Evolutionary conservation across 1,140 invertebrate species (phyloP).

Genomic region (Rhagoletis zephyria): DNA sequence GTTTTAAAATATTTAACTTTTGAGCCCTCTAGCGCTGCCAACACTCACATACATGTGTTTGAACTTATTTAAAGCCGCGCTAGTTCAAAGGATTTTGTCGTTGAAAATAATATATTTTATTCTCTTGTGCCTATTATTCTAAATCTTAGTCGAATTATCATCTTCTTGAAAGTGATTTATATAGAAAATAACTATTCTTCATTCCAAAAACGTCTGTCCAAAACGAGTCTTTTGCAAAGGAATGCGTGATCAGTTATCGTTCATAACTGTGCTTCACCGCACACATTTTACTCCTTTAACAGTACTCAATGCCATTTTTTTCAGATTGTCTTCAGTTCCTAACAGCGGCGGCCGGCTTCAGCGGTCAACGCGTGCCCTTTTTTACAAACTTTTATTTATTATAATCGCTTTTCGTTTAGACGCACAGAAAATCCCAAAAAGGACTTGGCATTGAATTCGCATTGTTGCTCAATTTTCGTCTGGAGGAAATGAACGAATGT

Average conservation of each 20-base stretch:
- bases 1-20: background rate
- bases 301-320: background rate
- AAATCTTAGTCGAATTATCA: conserved; percentile 32
- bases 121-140: background rate
- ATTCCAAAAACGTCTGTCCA: background rate
- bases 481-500: background rate
- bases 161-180: background rate
- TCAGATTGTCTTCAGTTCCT: background rate
- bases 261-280: background rate
- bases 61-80: background rate
- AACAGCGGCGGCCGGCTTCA: background rate
- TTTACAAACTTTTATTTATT: background rate
- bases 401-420: background rate
- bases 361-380: background rate
- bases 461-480: conserved; percentile 35
- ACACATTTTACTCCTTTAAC: conserved; percentile 7
- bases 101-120: too few species aligned
- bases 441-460: background rate
- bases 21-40: background rate
- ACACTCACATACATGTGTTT: background rate
- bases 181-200: background rate
- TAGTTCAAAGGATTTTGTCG: background rate
- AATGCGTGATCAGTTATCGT: background rate
- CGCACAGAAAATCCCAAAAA: background rate
- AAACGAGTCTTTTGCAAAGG: background rate